Evolutionary conservation across 2,797 vertebrate genomes (phyloP), one percentile per base, ranked within the genome.

Genomic region (Clarias laeviceps): DNA sequence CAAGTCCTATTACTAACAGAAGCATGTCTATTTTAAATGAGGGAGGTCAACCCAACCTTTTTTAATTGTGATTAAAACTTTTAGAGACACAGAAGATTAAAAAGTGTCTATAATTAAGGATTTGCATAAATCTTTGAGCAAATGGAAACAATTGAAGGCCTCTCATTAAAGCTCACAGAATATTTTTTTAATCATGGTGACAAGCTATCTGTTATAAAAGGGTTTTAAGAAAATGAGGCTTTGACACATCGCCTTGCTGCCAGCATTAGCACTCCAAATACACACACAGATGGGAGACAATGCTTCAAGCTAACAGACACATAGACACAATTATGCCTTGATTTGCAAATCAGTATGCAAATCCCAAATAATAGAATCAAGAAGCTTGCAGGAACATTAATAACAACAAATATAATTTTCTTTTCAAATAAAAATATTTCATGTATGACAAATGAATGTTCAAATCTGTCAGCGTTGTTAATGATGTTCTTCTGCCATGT

Each of bases 291-390:
- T 20, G 40, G 17, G 59, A 65, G 32, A 65, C 34, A 70, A 68
- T 18, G 57, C 70, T 77, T 54, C 77, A 76, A 45, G 62, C 69
- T 40, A 22, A 79, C 64, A 82, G 65, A 85, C 65, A 57, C 20
- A 62, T 37, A 37, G 40, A 83, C 85, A 83, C 85, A 79, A 65
- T 73, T 69, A 45, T 61, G 74, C 76, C 66, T 80, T 87, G 80
- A 72, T 88, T 85, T 87, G 73, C 84, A 84, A 88, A 88, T 84
- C 69, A 78, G 64, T 61, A 68, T 87, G 85, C 82, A 88, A 87
- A 86, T 87, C 61, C 56, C 73, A 84, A 84, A 80, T 72, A 62
- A 87, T 72, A 84, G 85, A 61, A 40, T 78, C 61, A 18, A 66
- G 57, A 12, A 81, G 27, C 40, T 37, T 80, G 59, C 50, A 61